phyloP scores from a whole-genome alignment of 2,113 vertebrate genomes.

The Psephotus haematonotus region DNA sequence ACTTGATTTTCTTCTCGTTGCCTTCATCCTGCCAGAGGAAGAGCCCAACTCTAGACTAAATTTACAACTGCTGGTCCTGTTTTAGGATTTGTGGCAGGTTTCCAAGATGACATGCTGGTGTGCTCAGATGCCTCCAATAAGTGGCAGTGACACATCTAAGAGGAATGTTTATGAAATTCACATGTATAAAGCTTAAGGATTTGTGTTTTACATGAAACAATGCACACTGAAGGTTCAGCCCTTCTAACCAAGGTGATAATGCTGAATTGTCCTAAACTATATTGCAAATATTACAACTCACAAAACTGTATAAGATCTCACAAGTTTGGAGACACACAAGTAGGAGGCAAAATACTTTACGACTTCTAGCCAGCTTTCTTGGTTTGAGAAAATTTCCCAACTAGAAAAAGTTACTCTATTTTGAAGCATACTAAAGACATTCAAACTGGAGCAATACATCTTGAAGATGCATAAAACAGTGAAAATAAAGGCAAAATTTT shows the following conservation, averaged over 20 bases:
- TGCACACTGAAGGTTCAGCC: neutral
- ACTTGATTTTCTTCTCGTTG: neutral
- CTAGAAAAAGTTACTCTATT: slow-evolving; percentile 7
- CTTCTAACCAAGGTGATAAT: neutral
- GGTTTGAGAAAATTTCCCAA: neutral
- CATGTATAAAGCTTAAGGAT: neutral
- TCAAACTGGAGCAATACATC: neutral
- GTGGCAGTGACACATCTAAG: neutral
- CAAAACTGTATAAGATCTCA: neutral
- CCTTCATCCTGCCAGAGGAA: neutral
- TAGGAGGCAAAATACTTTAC: neutral
- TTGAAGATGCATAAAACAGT: neutral
- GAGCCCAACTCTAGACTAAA: neutral
- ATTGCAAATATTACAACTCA: neutral
- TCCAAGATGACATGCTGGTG: neutral
- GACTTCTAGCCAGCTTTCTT: neutral
- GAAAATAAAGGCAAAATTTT: neutral
- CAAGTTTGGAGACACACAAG: neutral
- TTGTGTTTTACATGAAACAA: neutral
- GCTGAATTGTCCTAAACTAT: neutral
- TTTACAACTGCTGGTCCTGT: neutral
- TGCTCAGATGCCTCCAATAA: neutral
- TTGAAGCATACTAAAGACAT: neutral
- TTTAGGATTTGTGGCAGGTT: neutral
- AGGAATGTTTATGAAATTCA: neutral